Evolutionary conservation across 2,888 invertebrate species (phyloP).

Genomic region (Cephus rjabovi): DNA sequence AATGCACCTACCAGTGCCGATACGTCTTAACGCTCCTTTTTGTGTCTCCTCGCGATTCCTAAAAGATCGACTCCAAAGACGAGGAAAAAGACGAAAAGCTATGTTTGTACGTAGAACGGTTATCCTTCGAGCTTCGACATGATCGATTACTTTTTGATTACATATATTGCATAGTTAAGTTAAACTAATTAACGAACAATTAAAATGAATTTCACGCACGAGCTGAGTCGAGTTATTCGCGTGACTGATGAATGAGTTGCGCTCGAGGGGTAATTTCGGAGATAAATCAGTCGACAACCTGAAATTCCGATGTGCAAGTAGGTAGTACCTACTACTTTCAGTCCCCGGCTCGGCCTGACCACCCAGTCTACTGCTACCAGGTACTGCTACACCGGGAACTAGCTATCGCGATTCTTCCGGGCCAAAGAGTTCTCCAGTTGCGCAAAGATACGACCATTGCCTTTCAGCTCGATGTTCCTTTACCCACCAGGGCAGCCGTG

Average conservation of each 20-base stretch:
- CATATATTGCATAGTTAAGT: conserved; percentile 39
- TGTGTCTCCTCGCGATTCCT: neutral
- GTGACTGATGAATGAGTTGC: conserved; percentile 27
- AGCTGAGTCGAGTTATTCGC: conserved; percentile 44
- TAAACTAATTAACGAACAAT: conserved; percentile 56
- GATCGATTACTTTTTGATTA: conserved; percentile 26
- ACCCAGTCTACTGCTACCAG: neutral
- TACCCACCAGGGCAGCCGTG: neutral
- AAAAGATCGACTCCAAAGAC: neutral
- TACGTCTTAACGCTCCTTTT: no score
- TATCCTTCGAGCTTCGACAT: neutral
- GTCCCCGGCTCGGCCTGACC: neutral
- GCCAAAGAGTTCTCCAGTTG: neutral
- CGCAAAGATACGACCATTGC: neutral
- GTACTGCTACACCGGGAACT: neutral
- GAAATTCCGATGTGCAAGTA: conserved; percentile 2
- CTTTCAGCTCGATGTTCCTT: neutral
- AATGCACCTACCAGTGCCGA: no score
- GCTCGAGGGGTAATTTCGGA: conserved; percentile 27
- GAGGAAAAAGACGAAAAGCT: neutral
- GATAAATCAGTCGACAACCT: conserved; percentile 35
- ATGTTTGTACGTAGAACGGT: neutral
- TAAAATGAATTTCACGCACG: conserved; percentile 54
- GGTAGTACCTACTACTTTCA: neutral
- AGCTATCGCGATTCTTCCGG: neutral